Base-by-base conservation (phyloP, 2,797 vertebrate species). In the Poeciliopsis paucimaculata region DNA sequence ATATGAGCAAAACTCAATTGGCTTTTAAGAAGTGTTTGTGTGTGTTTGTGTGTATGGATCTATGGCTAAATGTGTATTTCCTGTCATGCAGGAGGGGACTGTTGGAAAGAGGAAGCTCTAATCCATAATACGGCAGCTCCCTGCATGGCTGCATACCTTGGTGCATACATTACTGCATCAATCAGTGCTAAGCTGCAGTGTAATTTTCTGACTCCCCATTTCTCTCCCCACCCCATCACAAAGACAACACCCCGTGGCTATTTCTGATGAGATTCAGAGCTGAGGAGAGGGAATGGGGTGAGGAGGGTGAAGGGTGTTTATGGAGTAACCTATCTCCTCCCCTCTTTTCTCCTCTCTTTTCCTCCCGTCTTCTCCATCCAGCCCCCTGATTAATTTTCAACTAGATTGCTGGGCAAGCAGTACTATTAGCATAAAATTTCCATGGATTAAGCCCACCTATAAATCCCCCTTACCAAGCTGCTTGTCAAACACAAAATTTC, bases 401-500 rank as follows among this genome's bases (percentile, higher is more conserved):
- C 93, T 92, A 94, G 94, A 96, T 92, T 94, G 94, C 94, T 93
- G 92, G 94, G 94, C 94, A 91, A 89, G 95, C 94, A 92, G 92
- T 91, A 88, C 91, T 93, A 96, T 96, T 96, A 95, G 94, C 96
- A 96, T 96, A 95, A 93, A 90, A 96, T 96, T 95, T 96, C 94
- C 95, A 96, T 96, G 95, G 94, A 95, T 96, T 95, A 95, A 91
- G 87, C 92, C 89, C 70, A 80, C 95, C 95, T 95, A 95, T 94
- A 94, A 95, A 96, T 95, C 91, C 91, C 94, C 95, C 95, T 96
- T 94, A 96, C 96, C 95, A 96, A 95, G 93, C 92, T 92, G 90
- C 95, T 95, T 96, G 96, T 96, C 96, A 96, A 95, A 96, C 94
- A 96, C 91, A 93, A 95, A 95, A 96, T 95, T 96, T 95, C 91